Evolutionary conservation across 2,888 invertebrate genomes (phyloP), one percentile per base, ranked within the genome.

Genomic region (Aplocera efformata): DNA sequence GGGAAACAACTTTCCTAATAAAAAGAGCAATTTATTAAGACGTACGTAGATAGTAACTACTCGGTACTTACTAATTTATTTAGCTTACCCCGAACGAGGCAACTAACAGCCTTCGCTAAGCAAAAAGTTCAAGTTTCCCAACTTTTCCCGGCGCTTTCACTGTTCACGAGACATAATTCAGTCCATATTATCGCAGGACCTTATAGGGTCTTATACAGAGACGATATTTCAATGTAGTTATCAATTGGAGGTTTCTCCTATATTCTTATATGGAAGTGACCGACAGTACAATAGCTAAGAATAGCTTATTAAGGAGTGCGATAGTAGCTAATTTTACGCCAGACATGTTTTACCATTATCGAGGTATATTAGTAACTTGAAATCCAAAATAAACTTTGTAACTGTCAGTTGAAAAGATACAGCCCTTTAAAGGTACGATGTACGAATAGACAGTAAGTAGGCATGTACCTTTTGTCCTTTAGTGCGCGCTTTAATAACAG

Each of bases 201-300:
- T 17, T 17, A 2, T 17, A 17, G 2, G 13, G 13, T 5, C 13
- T 17, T 5, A 21, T 1, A 35, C 24, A 44, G 24, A 32, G 32
- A 7, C 25, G n/a, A 10, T 35, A 35, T 32, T 35, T 6, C 31
- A 3, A 11, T 32, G 31, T 28, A 10, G 13, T 10, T 27, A 9
- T 23, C 21, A 10, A 9, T 34, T 9, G 7, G 17, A 8, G 10
- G 32, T 37, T 42, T 33, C 42, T 22, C 17, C n/a, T 38, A 13
- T 30, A 37, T 45, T 24, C 50, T 31, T 31, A 47, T 48, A 46
- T 38, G 53, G 54, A 51, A 35, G 44, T 52, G 53, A 58, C 41
- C 45, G 58, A 53, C 56, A 48, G 31, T 11, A 52, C 53, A 58
- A 58, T 53, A 32, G 53, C 22, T 39, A 41, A 47, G 48, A 46